Percentiles rank a stretch among this genome's conserved stretches.
Evolutionary conservation across 2,797 vertebrate genomes (phyloP).

Genomic region (Neopelma chrysocephalum): DNA sequence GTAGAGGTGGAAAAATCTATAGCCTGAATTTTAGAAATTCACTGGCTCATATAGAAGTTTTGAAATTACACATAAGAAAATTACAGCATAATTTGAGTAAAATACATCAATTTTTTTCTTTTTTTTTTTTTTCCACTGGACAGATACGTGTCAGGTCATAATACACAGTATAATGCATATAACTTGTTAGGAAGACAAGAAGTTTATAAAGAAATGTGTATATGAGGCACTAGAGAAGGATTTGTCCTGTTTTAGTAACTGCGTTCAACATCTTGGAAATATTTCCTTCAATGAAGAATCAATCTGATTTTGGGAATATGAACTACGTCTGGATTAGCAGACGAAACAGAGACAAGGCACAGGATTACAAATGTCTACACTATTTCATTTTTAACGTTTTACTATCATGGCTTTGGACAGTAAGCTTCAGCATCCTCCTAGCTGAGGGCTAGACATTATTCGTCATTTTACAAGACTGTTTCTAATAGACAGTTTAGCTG

Average conservation of each 20-base stretch:
- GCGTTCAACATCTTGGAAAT: not conserved
- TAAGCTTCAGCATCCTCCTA: not conserved
- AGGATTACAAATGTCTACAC: not conserved
- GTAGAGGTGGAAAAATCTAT: not conserved
- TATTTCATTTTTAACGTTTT: not conserved
- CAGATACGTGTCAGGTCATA: not conserved
- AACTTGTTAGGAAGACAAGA: not conserved
- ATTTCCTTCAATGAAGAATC: not conserved
- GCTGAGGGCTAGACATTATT: not conserved
- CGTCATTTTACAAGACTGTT: not conserved
- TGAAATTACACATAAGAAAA: not conserved
- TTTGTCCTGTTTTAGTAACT: not conserved
- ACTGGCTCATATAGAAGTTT: not conserved
- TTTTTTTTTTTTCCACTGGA: rapidly evolving
- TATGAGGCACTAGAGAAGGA: not conserved
- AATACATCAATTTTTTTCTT: not conserved
- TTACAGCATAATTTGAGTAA: not conserved
- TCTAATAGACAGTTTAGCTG: not conserved
- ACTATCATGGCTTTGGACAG: not conserved
- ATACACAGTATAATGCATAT: not conserved
- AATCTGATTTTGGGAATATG: not conserved
- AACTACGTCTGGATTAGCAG: not conserved
- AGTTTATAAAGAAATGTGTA: not conserved
- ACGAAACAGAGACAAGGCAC: not conserved
- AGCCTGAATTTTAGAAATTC: not conserved